These are phyloP conservation scores for Cryptotermes secundus DNA, from an alignment of 1,140 invertebrate genomes.

Conservation along the genomic window DNA sequence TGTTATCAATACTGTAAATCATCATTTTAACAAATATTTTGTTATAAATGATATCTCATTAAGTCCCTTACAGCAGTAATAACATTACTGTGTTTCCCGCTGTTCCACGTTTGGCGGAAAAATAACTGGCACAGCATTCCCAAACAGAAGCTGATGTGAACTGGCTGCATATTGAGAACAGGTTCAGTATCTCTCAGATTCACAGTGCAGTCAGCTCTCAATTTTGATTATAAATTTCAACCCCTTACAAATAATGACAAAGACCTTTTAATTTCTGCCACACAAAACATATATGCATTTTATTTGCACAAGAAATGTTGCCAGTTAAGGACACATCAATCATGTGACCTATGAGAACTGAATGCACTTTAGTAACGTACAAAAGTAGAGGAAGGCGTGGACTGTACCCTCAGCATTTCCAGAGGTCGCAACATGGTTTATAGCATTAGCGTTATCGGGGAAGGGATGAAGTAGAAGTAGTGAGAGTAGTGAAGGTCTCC, in stretches of 20 bases:
- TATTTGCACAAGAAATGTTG: no score
- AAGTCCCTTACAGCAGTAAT: no score
- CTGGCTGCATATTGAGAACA: neutral
- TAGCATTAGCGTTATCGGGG: neutral
- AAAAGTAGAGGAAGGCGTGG: slow-evolving; percentile 1
- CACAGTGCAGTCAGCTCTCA: neutral
- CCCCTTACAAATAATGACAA: neutral
- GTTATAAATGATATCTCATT: neutral
- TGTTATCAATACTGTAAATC: neutral
- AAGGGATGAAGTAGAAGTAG: slow-evolving; percentile 29
- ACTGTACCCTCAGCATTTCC: slow-evolving; percentile 28
- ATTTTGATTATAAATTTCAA: no score
- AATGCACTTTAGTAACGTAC: neutral
- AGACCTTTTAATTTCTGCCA: neutral
- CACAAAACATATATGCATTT: neutral
- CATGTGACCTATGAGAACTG: no score
- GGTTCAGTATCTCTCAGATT: neutral
- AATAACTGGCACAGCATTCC: neutral
- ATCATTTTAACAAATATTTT: neutral
- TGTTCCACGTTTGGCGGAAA: neutral
- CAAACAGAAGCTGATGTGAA: no score
- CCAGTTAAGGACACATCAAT: neutral
- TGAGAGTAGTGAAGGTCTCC: slow-evolving; percentile 19
- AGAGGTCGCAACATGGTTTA: slow-evolving; percentile 17
- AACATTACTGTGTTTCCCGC: neutral